Evolutionary conservation across 2,888 invertebrate genomes (phyloP), one percentile per base, ranked within the genome.

Genomic region (Acleris sparsana): DNA sequence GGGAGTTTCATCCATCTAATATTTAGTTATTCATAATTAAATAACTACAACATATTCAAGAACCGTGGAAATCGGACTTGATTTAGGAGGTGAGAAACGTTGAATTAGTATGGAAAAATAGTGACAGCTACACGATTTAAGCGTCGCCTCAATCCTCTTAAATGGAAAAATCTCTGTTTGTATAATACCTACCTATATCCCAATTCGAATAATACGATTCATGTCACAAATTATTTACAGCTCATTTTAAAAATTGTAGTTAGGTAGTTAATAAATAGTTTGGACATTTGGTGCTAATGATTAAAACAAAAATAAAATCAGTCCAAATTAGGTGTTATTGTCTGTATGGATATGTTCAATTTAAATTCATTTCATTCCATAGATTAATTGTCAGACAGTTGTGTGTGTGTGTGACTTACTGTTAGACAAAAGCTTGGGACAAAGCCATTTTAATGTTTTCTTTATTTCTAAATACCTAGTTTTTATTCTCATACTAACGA

Each of bases 241-340:
- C 60, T 61, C 65, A 65, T 61, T 43, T 51, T 71, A 72, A 33
- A 73, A 80, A 79, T 78, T 77, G 76, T 85, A 86, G 76, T 72
- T 84, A 85, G 81, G 78, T 86, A 87, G 83, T 80, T 80, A 80
- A 80, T 77, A 80, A 84, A 86, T 86, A 85, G 82, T 82, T 85
- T 84, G 82, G 85, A 88, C 84, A 85, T 86, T 89, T 89, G 91
- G 91, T 91, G 90, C 90, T 91, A 90, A 82, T 74, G 64, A 84
- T 80, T 81, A 78, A 78, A 78, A 76, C 71, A 71, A 67, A 67
- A 56, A 73, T 70, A 82, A 79, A 82, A 80, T 80, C 83, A 86
- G 86, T 86, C 86, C 84, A 84, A 84, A 77, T 75, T 80, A 82
- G 76, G 73, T 75, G 69, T 69, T 64, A 66, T 62, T 71, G 67